Evolutionary conservation across 1,140 invertebrate species (phyloP).

Genomic region (Drosophila sproati): DNA sequence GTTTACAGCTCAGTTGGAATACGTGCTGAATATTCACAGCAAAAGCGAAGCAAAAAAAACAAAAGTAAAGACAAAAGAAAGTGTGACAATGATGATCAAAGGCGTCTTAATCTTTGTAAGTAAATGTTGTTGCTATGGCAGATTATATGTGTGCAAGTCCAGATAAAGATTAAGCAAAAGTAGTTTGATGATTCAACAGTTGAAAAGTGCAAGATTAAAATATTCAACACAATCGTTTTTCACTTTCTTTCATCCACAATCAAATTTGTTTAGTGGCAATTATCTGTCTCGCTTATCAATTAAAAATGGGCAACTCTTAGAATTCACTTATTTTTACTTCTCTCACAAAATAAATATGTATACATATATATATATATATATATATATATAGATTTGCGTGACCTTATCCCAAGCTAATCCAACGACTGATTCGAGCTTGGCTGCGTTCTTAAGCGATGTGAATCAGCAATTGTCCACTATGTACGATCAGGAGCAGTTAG

Average conservation of each 20-base stretch:
- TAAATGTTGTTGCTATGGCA: neutral
- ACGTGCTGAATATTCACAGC: slow-evolving; percentile 45
- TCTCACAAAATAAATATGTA: neutral
- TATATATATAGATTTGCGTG: neutral
- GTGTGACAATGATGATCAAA: slow-evolving; percentile 46
- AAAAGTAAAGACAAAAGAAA: slow-evolving; percentile 37
- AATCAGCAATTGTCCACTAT: slow-evolving; percentile 59
- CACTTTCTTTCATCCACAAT: too few relatives aligned
- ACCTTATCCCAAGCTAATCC: neutral
- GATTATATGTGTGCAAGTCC: too few relatives aligned
- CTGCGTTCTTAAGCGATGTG: slow-evolving; percentile 52
- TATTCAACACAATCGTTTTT: too few relatives aligned
- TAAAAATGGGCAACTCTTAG: too few relatives aligned
- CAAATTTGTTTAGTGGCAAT: too few relatives aligned
- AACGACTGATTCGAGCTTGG: slow-evolving; percentile 23
- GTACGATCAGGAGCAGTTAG: slow-evolving; percentile 66
- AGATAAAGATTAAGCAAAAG: too few relatives aligned
- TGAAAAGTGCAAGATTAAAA: too few relatives aligned
- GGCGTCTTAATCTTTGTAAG: slow-evolving; percentile 44
- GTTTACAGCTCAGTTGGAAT: neutral
- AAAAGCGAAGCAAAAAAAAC: too few relatives aligned
- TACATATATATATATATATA: neutral
- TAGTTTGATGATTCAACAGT: neutral
- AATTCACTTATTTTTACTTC: too few relatives aligned
- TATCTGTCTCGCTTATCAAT: too few relatives aligned